Percentiles rank a stretch among this genome's conserved stretches.
Conservation (phyloP, 2,888 invertebrate species). For the Amorpha juglandis region DNA sequence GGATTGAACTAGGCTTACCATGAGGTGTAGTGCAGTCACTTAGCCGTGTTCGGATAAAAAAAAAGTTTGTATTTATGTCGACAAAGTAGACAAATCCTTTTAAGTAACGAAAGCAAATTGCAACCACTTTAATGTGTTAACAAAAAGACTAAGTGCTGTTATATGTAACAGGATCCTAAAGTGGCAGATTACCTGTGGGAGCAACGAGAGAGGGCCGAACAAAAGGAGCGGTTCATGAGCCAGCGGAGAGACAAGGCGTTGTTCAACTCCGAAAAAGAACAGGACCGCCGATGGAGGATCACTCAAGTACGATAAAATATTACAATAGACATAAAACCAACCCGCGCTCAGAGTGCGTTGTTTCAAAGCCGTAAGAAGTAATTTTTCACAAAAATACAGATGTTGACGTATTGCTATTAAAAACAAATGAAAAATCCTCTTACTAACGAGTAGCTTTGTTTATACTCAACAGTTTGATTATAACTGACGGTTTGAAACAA, state of each 20-base stretch:
- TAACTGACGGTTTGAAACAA: too few species aligned
- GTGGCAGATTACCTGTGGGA: conserved; percentile 96
- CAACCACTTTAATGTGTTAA: neutral
- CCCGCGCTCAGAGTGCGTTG: neutral
- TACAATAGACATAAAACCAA: neutral
- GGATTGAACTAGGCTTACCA: too few species aligned
- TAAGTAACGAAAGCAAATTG: neutral
- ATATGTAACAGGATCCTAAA: conserved; percentile 88
- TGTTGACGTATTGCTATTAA: too few species aligned
- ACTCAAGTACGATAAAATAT: conserved; percentile 58
- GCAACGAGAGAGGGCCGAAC: conserved; percentile 90
- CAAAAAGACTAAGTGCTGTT: neutral
- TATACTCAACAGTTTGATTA: too few species aligned
- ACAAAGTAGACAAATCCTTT: neutral
- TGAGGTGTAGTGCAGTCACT: too few species aligned
- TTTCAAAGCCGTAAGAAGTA: too few species aligned
- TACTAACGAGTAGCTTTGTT: too few species aligned
- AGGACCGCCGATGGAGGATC: conserved; percentile 84
- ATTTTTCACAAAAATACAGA: too few species aligned
- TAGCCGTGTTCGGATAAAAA: too few species aligned
- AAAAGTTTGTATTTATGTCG: too few species aligned
- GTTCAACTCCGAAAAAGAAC: conserved; percentile 86
- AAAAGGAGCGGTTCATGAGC: conserved; percentile 89
- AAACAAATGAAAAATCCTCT: too few species aligned
- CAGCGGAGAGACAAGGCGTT: conserved; percentile 85